phyloP scores from a whole-genome alignment of 2,797 vertebrate species.

The Catamblyrhynchus diadema region DNA sequence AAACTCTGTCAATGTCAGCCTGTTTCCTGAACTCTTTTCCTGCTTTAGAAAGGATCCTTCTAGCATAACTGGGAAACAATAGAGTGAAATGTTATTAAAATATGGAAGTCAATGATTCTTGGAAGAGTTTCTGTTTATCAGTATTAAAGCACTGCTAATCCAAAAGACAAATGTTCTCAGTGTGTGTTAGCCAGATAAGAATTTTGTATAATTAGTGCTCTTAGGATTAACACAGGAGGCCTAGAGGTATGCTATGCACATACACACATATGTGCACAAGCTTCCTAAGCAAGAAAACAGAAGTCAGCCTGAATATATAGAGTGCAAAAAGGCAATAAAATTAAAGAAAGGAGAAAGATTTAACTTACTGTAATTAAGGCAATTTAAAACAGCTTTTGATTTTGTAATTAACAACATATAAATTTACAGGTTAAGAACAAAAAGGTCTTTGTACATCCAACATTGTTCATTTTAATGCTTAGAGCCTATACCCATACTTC shows the following conservation, averaged over 20 bases:
- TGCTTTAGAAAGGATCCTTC: slow-evolving; percentile 49
- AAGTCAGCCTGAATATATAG: neutral
- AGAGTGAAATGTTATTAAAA: slow-evolving; percentile 68
- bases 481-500: neutral
- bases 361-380: neutral
- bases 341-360: neutral
- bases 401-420: neutral
- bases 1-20: neutral
- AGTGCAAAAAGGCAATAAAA: neutral
- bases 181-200: slow-evolving; percentile 71
- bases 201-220: slow-evolving; percentile 67
- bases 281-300: neutral
- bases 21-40: slow-evolving; percentile 45
- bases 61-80: slow-evolving; percentile 45
- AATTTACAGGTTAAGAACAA: neutral
- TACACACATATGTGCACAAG: neutral
- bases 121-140: slow-evolving; percentile 72
- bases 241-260: neutral
- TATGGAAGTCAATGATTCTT: slow-evolving; percentile 66
- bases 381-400: neutral
- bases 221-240: slow-evolving; percentile 53
- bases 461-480: neutral
- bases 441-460: neutral
- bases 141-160: slow-evolving; percentile 66
- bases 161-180: slow-evolving; percentile 63